phyloP scores from a whole-genome alignment of 1,140 invertebrate species.

The Drosophila tsacasi region DNA sequence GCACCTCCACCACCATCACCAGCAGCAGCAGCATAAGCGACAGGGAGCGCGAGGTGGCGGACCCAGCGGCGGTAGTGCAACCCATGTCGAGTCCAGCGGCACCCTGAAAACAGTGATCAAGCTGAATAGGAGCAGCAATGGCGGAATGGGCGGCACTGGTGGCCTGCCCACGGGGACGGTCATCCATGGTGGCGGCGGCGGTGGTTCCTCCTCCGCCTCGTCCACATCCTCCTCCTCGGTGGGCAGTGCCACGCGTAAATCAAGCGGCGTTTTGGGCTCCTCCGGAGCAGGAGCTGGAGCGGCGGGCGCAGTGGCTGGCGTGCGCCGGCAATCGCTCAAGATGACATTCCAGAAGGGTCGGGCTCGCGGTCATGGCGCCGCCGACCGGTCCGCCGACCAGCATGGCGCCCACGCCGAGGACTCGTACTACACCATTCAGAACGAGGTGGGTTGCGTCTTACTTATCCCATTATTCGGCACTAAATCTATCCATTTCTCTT shows the following conservation, averaged over 20 bases:
- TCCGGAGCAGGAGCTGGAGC: conserved; percentile 10
- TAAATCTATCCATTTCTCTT: background rate
- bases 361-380: conserved; percentile 86
- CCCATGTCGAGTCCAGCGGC: conserved; percentile 87
- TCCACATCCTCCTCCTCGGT: conserved; percentile 83
- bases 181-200: conserved; percentile 45
- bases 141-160: conserved; percentile 42
- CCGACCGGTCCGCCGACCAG: conserved; percentile 85
- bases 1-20: conserved; percentile 85
- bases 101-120: conserved; percentile 93
- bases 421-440: conserved; percentile 91
- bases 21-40: conserved; percentile 75
- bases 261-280: conserved; percentile 31
- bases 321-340: conserved; percentile 89
- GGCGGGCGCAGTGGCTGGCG: conserved; percentile 84
- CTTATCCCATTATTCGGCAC: background rate
- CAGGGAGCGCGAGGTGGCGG: conserved; percentile 64
- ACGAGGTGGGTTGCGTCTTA: conserved; percentile 87
- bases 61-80: conserved; percentile 71
- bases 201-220: conserved; percentile 29
- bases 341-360: conserved; percentile 93
- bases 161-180: conserved; percentile 67
- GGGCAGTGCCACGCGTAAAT: conserved; percentile 65
- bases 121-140: conserved; percentile 86
- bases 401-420: conserved; percentile 87